phyloP scores from a whole-genome alignment of 1,140 invertebrate genomes.

The Monomorium pharaonis region DNA sequence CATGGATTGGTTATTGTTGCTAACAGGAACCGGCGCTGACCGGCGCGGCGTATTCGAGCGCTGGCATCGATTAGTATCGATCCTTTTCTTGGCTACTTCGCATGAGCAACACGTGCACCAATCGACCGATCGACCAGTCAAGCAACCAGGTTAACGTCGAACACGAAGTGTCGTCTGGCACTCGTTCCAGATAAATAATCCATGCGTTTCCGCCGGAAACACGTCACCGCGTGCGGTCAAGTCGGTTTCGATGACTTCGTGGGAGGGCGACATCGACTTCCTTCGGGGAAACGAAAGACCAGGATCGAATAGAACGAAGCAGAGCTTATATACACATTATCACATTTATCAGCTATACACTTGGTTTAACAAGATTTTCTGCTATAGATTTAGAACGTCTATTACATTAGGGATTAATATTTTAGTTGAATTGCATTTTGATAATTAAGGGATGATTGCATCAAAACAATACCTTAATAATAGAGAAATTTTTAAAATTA shows the following conservation, averaged over 20 bases:
- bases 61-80: conserved; percentile 43
- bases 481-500: not conserved
- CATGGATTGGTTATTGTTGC: not conserved
- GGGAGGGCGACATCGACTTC: not conserved
- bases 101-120: conserved; percentile 57
- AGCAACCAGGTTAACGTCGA: conserved; percentile 58
- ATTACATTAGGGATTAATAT: not conserved
- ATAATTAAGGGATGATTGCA: not conserved
- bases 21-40: not conserved
- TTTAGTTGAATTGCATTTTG: not conserved
- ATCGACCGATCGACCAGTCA: not conserved
- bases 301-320: not conserved
- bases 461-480: not conserved
- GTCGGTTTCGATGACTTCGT: not conserved
- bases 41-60: not conserved
- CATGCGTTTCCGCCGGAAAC: conserved; percentile 33
- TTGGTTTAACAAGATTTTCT: not conserved
- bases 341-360: not conserved
- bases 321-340: not conserved
- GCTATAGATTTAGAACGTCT: not conserved
- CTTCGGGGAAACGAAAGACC: not conserved
- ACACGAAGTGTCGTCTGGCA: conserved; percentile 15
- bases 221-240: not conserved
- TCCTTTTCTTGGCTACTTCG: conserved; percentile 15
- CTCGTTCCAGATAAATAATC: conserved; percentile 46